These are phyloP conservation scores for Trichogramma pretiosum DNA, from an alignment of 1,140 invertebrate species.

Conservation along the genomic window DNA sequence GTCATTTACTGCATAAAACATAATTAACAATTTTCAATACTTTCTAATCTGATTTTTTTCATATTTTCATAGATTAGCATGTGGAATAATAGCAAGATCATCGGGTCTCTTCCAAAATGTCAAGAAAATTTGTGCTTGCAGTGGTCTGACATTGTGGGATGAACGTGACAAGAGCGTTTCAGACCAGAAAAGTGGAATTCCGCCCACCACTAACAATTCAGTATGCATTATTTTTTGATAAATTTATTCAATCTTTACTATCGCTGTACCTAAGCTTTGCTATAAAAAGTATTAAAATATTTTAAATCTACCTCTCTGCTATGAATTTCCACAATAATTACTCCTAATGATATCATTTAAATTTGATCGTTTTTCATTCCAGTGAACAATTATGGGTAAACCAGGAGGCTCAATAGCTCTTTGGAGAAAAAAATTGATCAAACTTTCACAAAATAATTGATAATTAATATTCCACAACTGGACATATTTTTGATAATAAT, in stretches of 20 bases:
- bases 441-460: background rate
- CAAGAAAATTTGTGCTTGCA: conserved; percentile 60
- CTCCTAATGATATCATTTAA: too few relatives aligned
- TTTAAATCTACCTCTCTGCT: too few relatives aligned
- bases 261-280: background rate
- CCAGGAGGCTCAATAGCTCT: background rate
- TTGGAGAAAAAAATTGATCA: background rate
- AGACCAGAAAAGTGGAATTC: conserved; percentile 17
- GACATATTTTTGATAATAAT: conserved; percentile 9
- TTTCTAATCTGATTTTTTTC: conserved; percentile 6
- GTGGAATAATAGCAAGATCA: conserved; percentile 60
- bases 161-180: conserved; percentile 41
- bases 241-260: conserved; percentile 1
- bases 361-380: conserved; percentile 12
- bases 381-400: conserved; percentile 2
- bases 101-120: conserved; percentile 59
- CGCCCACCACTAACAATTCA: conserved; percentile 10
- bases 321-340: too few relatives aligned
- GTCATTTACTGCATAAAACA: too few relatives aligned
- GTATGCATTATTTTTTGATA: conserved; percentile 26
- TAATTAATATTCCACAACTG: conserved; percentile 2
- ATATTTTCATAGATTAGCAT: conserved; percentile 47
- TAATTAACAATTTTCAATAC: background rate
- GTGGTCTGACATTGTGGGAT: conserved; percentile 59
- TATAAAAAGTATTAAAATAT: conserved; percentile 4